Evolutionary conservation across 2,113 vertebrate species (phyloP), one percentile per base, ranked within the genome.

Genomic region (Hypocryptadius cinnamomeus): DNA sequence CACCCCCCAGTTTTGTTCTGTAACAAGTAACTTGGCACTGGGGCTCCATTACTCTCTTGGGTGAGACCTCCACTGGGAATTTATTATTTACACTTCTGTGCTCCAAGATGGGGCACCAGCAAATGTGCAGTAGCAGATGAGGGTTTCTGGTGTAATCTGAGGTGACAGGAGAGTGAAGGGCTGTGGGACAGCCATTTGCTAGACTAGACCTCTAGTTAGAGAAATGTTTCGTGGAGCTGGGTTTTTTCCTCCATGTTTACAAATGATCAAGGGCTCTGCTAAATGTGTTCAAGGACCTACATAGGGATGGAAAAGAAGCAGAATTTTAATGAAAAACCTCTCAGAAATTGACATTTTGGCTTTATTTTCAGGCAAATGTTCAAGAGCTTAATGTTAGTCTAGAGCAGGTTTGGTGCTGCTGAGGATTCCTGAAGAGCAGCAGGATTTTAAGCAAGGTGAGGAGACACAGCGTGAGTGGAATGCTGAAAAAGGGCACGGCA

Each of bases 401-500:
- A 19, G 45, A 57, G 37, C 24, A 17, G 53, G 33, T 53, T 65
- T 65, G 44, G 31, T 16, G 37, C 53, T 80, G 20, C 73, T n/a
- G 60, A 51, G 40, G 19, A 6, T 33, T 57, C 2, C 4, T 24
- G 12, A 21, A 45, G 53, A 27, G 57, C 47, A 22, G 69, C 47
- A 21, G 31, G 8, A 15, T 35, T 35, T 78, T 39, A 15, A 15
- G 23, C 9, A 30, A 51, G 17, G 28, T 22, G 27, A 35, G 23
- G 53, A 66, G 53, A 66, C 47, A 2, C 1, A 16, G 53, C 17
- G 5, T 30, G 9, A 23, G 51, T 14, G 18, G 20, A 57, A 20
- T 35, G 22, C 0, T 0, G 33, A 37, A 5, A 5, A 45, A 40
- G 30, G 56, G 27, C 3, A 4, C 0, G 2, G 31, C 86, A 50